These are phyloP conservation scores for Trematomus bernacchii DNA, from an alignment of 2,797 vertebrate species.

Conservation along the genomic window DNA sequence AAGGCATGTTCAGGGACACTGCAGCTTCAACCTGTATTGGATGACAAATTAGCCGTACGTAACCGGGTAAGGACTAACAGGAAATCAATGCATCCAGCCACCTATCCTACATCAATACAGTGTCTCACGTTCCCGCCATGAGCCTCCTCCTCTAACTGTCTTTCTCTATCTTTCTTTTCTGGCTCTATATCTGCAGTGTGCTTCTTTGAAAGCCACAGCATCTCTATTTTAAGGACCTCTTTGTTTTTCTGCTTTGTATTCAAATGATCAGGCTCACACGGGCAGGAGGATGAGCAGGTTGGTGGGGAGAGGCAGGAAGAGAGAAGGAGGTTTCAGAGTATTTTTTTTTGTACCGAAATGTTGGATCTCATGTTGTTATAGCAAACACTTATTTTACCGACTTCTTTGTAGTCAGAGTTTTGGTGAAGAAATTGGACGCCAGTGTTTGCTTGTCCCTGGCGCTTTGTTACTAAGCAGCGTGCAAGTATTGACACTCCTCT, in stretches of 20 bases:
- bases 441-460: constrained; percentile 36
- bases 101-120: constrained; percentile 65
- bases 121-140: constrained; percentile 50
- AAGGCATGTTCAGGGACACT: constrained; percentile 44
- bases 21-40: constrained; percentile 58
- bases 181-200: constrained; percentile 40
- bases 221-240: constrained; percentile 71
- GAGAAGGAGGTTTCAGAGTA: constrained; percentile 52
- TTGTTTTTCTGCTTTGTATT: constrained; percentile 67
- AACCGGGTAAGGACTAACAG: constrained; percentile 64
- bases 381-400: constrained; percentile 7
- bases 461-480: constrained; percentile 56
- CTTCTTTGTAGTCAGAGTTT: background rate
- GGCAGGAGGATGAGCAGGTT: constrained; percentile 37
- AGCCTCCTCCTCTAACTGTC: constrained; percentile 32
- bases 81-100: constrained; percentile 74
- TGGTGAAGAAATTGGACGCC: constrained; percentile 6
- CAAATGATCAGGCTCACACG: constrained; percentile 62
- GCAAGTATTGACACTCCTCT: constrained; percentile 49
- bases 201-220: constrained; percentile 69
- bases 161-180: constrained; percentile 11
- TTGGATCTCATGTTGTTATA: background rate
- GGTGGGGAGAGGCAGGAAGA: constrained; percentile 21
- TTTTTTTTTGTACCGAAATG: background rate
- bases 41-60: constrained; percentile 64